Percentiles rank a stretch among this genome's conserved stretches.
phyloP scores from a whole-genome alignment of 1,140 invertebrate genomes.

The Rhagoletis zephyria region DNA sequence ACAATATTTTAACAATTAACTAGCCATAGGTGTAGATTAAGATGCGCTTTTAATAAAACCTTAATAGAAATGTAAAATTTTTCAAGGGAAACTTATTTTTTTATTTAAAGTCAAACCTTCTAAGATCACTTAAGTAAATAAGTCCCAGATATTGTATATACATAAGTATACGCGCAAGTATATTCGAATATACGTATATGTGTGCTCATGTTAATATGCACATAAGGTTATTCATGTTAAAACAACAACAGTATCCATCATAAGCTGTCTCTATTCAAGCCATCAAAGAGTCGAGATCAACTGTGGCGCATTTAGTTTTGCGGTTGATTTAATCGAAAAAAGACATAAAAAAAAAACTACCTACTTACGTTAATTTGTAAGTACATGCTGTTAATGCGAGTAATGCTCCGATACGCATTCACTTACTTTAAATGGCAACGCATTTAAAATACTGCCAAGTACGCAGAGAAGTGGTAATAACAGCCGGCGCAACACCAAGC shows the following conservation, averaged over 20 bases:
- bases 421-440: conserved; percentile 34
- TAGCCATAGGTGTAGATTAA: too few species aligned
- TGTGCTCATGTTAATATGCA: background rate
- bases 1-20: too few species aligned
- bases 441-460: background rate
- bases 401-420: background rate
- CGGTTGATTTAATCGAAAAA: background rate
- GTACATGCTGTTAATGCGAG: background rate
- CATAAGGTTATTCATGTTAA: background rate
- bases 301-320: background rate
- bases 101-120: too few species aligned
- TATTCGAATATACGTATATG: background rate
- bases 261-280: background rate
- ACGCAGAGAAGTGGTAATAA: background rate
- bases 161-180: background rate
- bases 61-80: too few species aligned
- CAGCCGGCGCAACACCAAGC: background rate
- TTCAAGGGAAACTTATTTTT: too few species aligned
- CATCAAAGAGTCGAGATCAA: conserved; percentile 14
- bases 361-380: background rate
- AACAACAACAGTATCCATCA: background rate
- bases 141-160: too few species aligned
- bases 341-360: background rate
- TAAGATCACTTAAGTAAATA: too few species aligned
- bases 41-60: too few species aligned